Conservation (phyloP, 1,140 invertebrate species). For the Polypedilum vanderplanki region DNA sequence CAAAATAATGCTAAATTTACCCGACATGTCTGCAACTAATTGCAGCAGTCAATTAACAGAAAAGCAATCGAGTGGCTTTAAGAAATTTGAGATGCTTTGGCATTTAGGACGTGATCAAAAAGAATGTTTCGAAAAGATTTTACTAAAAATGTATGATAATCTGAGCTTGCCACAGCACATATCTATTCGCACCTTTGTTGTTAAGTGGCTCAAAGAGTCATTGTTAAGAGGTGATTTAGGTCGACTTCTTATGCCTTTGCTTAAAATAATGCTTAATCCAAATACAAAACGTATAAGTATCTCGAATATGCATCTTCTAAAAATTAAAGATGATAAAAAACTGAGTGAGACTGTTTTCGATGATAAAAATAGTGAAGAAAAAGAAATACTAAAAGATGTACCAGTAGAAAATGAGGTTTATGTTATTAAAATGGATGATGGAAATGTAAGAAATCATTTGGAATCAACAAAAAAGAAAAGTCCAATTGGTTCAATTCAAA, state of each 20-base stretch:
- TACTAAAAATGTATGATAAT: constrained; percentile 41
- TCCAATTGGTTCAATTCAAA: constrained; percentile 41
- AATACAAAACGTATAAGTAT: constrained; percentile 80
- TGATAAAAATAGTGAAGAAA: constrained; percentile 45
- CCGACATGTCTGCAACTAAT: constrained; percentile 30
- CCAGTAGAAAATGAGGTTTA: constrained; percentile 56
- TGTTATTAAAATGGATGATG: constrained; percentile 78
- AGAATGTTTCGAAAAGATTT: constrained; percentile 44
- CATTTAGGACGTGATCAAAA: constrained; percentile 64
- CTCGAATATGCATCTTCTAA: constrained; percentile 71
- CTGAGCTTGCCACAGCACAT: constrained; percentile 39
- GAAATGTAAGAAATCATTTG: constrained; percentile 80
- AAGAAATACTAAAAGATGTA: constrained; percentile 44
- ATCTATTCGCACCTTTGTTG: constrained; percentile 42
- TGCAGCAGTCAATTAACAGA: constrained; percentile 37
- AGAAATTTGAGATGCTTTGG: constrained; percentile 71
- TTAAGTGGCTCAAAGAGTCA: constrained; percentile 46
- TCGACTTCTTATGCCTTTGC: constrained; percentile 70
- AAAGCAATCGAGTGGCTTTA: constrained; percentile 57
- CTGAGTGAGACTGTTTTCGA: constrained; percentile 39
- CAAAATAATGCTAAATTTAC: constrained; percentile 38
- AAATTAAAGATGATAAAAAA: constrained; percentile 50
- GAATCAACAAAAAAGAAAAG: constrained; percentile 43
- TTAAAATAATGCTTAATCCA: constrained; percentile 70
- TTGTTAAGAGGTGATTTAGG: constrained; percentile 69